Percentiles rank a stretch among this genome's conserved stretches.
phyloP scores from a whole-genome alignment of 2,888 invertebrate species.

The Sclerodermus sp. region DNA sequence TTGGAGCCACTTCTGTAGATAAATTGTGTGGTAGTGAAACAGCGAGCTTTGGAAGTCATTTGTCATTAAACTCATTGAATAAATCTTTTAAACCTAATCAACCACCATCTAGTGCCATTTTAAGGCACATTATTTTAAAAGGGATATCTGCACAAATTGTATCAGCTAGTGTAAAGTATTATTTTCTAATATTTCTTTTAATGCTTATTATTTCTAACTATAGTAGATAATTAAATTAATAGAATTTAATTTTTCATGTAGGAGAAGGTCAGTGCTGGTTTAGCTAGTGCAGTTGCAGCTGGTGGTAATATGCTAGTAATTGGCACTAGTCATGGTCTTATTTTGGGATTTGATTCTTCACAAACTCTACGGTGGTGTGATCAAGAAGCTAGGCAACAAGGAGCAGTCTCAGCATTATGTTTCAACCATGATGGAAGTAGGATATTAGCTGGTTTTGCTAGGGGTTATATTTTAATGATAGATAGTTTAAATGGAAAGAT shows the following conservation, averaged over 20 bases:
- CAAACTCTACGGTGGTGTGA: constrained; percentile 91
- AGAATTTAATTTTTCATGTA: constrained; percentile 42
- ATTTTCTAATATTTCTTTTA: constrained; percentile 1
- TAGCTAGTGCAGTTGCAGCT: constrained; percentile 82
- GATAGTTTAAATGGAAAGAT: constrained; percentile 81
- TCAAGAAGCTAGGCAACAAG: constrained; percentile 71
- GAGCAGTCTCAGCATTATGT: constrained; percentile 79
- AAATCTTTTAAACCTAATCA: constrained; percentile 52
- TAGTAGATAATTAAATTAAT: neutral
- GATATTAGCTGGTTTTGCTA: constrained; percentile 75
- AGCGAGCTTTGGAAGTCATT: constrained; percentile 60
- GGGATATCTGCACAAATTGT: constrained; percentile 86
- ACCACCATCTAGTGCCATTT: constrained; percentile 63
- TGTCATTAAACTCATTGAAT: constrained; percentile 55
- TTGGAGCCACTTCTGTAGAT: constrained; percentile 41
- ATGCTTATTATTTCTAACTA: no score
- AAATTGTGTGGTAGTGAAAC: constrained; percentile 59
- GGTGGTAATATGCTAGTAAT: constrained; percentile 79
- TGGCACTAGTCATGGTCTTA: constrained; percentile 91
- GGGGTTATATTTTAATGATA: constrained; percentile 89
- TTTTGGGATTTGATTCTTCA: constrained; percentile 82
- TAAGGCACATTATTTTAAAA: constrained; percentile 80
- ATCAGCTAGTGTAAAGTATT: constrained; percentile 75
- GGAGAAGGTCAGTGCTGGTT: constrained; percentile 88
- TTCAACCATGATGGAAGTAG: constrained; percentile 87